Evolutionary conservation across 2,113 vertebrate genomes (phyloP), one percentile per base, ranked within the genome.

Genomic region (Ahaetulla prasina): DNA sequence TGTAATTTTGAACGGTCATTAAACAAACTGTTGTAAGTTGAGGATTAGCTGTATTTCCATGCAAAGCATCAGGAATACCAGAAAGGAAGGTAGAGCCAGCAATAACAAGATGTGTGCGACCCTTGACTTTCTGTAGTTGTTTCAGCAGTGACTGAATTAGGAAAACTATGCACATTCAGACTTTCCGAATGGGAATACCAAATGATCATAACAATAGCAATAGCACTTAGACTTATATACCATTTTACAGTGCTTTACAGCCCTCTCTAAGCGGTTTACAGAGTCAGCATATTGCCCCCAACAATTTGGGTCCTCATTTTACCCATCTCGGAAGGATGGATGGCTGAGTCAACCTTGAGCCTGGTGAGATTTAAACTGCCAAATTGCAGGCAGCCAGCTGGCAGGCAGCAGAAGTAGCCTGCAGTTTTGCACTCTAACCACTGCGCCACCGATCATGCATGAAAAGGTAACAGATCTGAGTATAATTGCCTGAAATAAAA

Each of bases 1-100:
- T 63, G 60, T 68, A n/a, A n/a, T n/a, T 68, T 68, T 68, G 60
- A 68, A 57, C 23, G 2, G 25, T 60, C 60, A 68, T 68, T 68
- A 68, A 68, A 68, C 5, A 11, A 14, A 68, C 63, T n/a, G 30
- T 68, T n/a, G 12, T 68, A 68, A 68, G 2, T 68, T 68, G 30
- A 68, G 30, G 30, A 68, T 68, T n/a, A 68, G 0, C 30, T 68
- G 2, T 14, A 27, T 84, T 94, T 94, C 93, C 94, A 43, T 8
- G 47, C 88, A 91, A n/a, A 94, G n/a, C 89, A 94, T 87, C 91
- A 89, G 30, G 10, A 95, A 68, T 49, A 92, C 92, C 8, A 0
- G 52, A 0, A 4, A 93, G 80, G 86, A 91, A 55, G 87, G 91
- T 89, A 3, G 0, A 11, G 92, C 93, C 12, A 0, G 84, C 14